Evolutionary conservation across 2,888 invertebrate genomes (phyloP).

Genomic region (Phortica magna): DNA sequence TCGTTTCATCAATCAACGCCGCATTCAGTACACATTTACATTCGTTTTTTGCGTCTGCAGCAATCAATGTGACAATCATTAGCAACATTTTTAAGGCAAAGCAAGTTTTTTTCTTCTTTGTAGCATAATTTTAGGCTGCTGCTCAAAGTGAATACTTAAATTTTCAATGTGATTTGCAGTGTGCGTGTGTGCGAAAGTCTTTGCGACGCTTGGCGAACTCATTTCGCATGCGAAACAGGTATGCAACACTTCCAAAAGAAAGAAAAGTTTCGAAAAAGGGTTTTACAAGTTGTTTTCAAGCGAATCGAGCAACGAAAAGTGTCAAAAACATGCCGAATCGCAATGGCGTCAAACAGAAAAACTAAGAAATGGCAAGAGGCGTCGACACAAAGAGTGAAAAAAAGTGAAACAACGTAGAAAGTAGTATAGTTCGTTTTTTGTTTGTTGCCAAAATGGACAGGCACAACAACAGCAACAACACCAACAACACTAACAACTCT

Average conservation of each 20-base stretch:
- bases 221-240: conserved; percentile 12
- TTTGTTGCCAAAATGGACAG: no score
- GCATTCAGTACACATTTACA: no score
- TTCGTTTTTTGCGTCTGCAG: no score
- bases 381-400: background rate
- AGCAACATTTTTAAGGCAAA: no score
- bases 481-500: no score
- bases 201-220: background rate
- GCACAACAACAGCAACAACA: no score
- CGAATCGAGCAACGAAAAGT: background rate
- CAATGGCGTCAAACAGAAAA: background rate
- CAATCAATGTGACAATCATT: no score
- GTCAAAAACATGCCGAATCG: background rate
- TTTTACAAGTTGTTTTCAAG: background rate
- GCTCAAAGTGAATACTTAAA: no score
- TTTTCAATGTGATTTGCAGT: no score
- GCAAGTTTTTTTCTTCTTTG: background rate
- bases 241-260: conserved; percentile 5
- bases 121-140: background rate
- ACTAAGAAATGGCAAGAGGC: background rate
- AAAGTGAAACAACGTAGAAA: background rate
- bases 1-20: no score
- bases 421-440: no score
- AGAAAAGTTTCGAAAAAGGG: background rate
- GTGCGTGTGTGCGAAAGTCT: no score